Evolutionary conservation across 2,113 vertebrate species (phyloP).

Genomic region (Pangasianodon hypophthalmus): DNA sequence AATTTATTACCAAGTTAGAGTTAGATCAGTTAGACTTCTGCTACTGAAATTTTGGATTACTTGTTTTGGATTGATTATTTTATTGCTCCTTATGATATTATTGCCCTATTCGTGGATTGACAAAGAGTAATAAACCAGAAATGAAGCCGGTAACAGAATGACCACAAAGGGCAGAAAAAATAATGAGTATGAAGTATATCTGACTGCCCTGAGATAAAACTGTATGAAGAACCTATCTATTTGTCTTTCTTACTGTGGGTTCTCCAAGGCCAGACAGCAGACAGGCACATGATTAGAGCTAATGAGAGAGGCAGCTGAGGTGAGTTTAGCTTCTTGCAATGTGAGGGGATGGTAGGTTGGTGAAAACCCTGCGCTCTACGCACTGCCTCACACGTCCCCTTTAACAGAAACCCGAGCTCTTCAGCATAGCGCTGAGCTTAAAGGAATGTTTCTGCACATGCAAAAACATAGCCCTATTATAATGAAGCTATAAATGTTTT

Average conservation of each 20-base stretch:
- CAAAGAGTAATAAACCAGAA: neutral
- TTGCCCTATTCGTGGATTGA: neutral
- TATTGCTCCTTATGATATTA: neutral
- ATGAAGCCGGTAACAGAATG: neutral
- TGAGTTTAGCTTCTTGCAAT: constrained; percentile 33
- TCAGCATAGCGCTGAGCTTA: neutral
- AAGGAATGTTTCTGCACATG: neutral
- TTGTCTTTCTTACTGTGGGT: constrained; percentile 30
- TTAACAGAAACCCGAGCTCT: constrained; percentile 17
- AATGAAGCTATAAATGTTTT: neutral
- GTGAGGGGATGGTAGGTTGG: constrained; percentile 8
- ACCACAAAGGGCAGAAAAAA: neutral
- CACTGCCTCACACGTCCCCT: neutral
- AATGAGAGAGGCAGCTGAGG: constrained; percentile 41
- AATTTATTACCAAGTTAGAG: neutral
- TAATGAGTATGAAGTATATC: constrained; percentile 1
- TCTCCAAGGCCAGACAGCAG: constrained; percentile 38
- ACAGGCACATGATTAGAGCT: constrained; percentile 44
- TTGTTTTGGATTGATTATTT: constrained; percentile 6
- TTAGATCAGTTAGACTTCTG: neutral
- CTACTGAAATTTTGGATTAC: neutral
- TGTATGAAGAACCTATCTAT: constrained; percentile 25
- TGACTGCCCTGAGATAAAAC: constrained; percentile 32
- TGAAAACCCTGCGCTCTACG: neutral
- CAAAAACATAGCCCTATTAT: too few species aligned